Evolutionary conservation across 1,140 invertebrate species (phyloP), one percentile per base, ranked within the genome.

Genomic region (Hycleus cichorii): DNA sequence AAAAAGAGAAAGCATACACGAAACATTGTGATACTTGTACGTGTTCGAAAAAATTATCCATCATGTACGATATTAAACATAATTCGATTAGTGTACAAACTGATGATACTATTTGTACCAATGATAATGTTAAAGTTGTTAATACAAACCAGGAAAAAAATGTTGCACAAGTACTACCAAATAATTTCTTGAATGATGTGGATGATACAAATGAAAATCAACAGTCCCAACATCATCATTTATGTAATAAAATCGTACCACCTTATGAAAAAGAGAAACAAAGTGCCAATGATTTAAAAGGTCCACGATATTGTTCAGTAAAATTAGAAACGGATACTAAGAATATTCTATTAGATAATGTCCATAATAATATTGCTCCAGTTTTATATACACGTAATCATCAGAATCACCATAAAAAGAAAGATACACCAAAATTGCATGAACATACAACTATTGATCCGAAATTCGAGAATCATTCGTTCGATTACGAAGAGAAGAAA

Each of bases 21-120:
- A 89, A 88, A 71, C 91, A 92, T 66, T 91, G 89, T 73, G 83
- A 87, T 59, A 89, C 86, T 1, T 91, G 89, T 65, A 83, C 81
- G 43, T 92, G 89, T 74, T 80, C 78, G 27, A 83, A 82, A 66
- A 69, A 58, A 47, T 79, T 82, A 50, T 81, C 80, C 53, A 77
- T 84, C 62, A 79, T 81, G 39, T 80, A 81, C 60, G 77, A 80
- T 39, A 76, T 78, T 24, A 77, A 74, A 58, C 77, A 78, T 64
- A 81, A 82, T 62, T 77, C 78, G 39, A 76, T 83, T 39, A 75
- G 79, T n/a, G 84, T 81, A 5, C 83, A 84, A 69, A 85, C 83
- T 3, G 75, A 75, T 38, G 78, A 26, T 60, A 10, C 60, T 58
- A 56, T 12, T 62, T 11, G 24, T 58, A 5, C 50, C 9, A 56